Base-by-base conservation (phyloP, 2,113 vertebrate species). In the Dissostichus mawsoni region DNA sequence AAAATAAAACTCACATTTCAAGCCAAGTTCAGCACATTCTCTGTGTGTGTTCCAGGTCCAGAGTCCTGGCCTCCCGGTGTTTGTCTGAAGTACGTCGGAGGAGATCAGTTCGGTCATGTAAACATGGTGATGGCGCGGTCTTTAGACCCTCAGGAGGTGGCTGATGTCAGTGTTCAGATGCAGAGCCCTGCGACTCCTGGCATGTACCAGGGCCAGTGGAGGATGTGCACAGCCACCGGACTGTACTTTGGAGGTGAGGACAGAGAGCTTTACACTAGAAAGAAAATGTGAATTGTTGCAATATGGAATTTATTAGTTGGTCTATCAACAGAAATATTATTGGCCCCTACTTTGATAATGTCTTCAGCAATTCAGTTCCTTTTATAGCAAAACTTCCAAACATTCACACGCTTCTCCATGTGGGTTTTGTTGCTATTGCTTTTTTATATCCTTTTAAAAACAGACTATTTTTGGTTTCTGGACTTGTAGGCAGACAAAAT, bases 181-280 rank as follows among this genome's bases (percentile, higher is more conserved):
- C 97, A 96, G 88, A 99, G 98, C 93, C 98, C 98, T 6, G 97
- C 95, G 75, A 93, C 96, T 67, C 97, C 98, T 72, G 98, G 97
- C 70, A 99, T 99, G 97, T 99, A 97, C 93, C 98, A 99, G 94
- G 98, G 98, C 83, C 98, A 99, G 93, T 99, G 98, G 98, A 96
- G 98, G 82, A 99, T 99, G 98, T 98, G 97, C 93, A 99, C 98
- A 12, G 98, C 98, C 74, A 98, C 97, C 0, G 98, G 98, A 88
- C 97, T 99, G 76, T 99, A 97, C 89, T 99, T 96, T 36, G 98
- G 98, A 95, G 98, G 98, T 99, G 90, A 96, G 96, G 82, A 69
- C 5, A 2, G 12, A 9, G 75, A 61, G 33, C n/a, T 2, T 11
- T 11, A 50, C 47, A 17, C 14, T 29, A 16, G n/a, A 57, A 41